Percentiles rank a stretch among this genome's conserved stretches.
Conservation (phyloP, 2,888 invertebrate species). For the Agrochola lota region DNA sequence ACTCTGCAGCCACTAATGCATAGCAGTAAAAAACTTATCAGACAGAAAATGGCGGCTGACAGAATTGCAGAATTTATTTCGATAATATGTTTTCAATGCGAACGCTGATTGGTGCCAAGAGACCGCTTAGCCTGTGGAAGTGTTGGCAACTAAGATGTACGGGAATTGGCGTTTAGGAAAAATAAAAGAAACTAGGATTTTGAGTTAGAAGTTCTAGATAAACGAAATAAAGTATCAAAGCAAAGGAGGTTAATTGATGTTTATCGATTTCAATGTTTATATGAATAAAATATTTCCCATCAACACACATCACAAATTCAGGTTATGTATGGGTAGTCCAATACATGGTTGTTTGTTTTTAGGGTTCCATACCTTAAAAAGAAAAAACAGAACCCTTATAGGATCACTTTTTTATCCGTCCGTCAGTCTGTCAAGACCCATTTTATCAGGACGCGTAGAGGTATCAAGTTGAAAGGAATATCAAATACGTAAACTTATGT, state of each 20-base stretch:
- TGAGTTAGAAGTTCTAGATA: background rate
- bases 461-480: no score
- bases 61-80: conserved; percentile 49
- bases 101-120: conserved; percentile 48
- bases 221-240: no score
- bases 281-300: background rate
- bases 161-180: conserved; percentile 18
- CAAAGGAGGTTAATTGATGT: background rate
- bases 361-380: no score
- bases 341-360: background rate
- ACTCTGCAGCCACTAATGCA: conserved; percentile 52
- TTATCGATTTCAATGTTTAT: background rate
- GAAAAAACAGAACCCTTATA: no score
- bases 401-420: no score
- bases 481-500: no score
- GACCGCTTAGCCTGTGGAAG: conserved; percentile 26
- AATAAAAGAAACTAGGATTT: background rate
- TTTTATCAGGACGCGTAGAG: no score
- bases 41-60: conserved; percentile 13
- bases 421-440: no score
- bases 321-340: background rate
- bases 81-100: conserved; percentile 54
- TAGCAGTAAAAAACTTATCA: conserved; percentile 43
- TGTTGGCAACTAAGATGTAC: conserved; percentile 35
- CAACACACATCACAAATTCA: background rate